phyloP scores from a whole-genome alignment of 2,888 invertebrate species.

The Spicauda simplicius region DNA sequence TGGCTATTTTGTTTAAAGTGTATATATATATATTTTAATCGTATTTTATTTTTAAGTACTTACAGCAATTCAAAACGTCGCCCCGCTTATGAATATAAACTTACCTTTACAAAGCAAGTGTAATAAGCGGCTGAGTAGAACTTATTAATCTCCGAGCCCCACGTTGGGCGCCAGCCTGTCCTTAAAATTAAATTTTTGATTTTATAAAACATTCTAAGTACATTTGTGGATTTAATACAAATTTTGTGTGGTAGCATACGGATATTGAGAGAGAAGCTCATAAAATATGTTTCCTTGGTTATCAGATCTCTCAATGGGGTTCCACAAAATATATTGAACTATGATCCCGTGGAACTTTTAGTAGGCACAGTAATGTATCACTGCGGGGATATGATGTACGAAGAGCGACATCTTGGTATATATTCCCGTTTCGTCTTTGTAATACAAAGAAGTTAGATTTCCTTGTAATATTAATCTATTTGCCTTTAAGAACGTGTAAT shows the following conservation, averaged over 20 bases:
- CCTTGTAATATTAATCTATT: too few relatives aligned
- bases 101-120: slow-evolving; percentile 43
- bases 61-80: background rate
- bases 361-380: slow-evolving; percentile 60
- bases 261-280: background rate
- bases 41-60: background rate
- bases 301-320: too few relatives aligned
- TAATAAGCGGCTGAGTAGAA: slow-evolving; percentile 54
- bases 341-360: background rate
- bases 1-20: background rate
- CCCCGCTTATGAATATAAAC: background rate
- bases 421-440: too few relatives aligned
- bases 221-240: slow-evolving; percentile 41
- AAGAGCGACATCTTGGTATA: too few relatives aligned
- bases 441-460: slow-evolving; percentile 36
- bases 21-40: background rate
- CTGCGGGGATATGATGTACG: too few relatives aligned
- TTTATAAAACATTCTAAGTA: slow-evolving; percentile 11
- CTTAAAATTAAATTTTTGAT: slow-evolving; percentile 46
- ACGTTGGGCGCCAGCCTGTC: slow-evolving; percentile 62
- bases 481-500: too few relatives aligned
- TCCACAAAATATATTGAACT: too few relatives aligned
- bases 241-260: background rate
- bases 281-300: background rate
- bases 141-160: slow-evolving; percentile 59